phyloP scores from a whole-genome alignment of 2,797 vertebrate species.

The Molothrus ater region DNA sequence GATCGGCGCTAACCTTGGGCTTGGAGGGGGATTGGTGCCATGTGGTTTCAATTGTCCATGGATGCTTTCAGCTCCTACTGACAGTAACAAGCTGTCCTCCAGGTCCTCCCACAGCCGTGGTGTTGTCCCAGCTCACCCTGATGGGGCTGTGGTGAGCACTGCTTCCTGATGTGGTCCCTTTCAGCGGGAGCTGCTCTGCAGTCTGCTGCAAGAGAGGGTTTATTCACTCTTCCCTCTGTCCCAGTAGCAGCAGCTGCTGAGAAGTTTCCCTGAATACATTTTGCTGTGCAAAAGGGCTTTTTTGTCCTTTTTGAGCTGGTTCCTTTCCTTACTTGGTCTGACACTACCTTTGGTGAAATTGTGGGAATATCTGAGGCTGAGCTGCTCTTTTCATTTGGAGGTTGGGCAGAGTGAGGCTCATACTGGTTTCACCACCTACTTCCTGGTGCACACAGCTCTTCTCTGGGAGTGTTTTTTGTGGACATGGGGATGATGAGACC shows the following conservation, averaged over 20 bases:
- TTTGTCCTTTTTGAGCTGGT: neutral
- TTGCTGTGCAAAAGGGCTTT: neutral
- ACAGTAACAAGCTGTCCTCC: neutral
- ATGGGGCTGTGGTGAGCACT: neutral
- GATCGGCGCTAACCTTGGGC: conserved; percentile 34
- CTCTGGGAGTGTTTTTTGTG: neutral
- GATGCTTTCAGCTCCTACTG: neutral
- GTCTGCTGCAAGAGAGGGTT: neutral
- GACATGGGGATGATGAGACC: neutral
- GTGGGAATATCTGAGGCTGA: neutral
- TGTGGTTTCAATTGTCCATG: conserved; percentile 55
- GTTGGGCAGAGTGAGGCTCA: neutral
- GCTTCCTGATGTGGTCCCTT: conserved; percentile 26
- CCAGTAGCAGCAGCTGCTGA: neutral
- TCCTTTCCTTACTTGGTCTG: neutral
- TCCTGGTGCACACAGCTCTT: neutral
- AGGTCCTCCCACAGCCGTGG: neutral
- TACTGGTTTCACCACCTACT: neutral
- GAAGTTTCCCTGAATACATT: neutral
- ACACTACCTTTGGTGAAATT: neutral
- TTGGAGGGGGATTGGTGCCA: neutral
- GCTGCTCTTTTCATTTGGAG: neutral
- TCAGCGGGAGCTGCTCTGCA: neutral
- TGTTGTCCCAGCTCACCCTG: neutral
- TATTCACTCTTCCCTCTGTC: neutral